These are phyloP conservation scores for Batillaria attramentaria DNA, from an alignment of 1,140 invertebrate genomes.

Conservation along the genomic window DNA sequence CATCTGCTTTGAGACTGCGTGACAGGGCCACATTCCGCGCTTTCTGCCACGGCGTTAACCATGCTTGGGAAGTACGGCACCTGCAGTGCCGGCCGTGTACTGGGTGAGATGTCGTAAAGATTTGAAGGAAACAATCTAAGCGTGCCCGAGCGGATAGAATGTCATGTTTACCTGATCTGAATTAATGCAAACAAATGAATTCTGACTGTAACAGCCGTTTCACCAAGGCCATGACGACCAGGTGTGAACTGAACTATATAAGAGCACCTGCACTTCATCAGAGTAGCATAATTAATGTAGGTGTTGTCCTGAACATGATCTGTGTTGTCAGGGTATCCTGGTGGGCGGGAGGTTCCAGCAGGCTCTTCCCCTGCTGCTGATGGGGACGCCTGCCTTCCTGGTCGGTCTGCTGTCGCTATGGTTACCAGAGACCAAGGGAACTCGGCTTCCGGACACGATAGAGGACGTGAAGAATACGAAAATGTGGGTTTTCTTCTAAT, in stretches of 20 bases:
- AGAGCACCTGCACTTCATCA: too few species aligned
- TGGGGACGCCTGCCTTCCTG: constrained; percentile 74
- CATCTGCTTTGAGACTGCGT: too few species aligned
- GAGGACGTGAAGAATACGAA: constrained; percentile 64
- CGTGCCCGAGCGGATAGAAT: too few species aligned
- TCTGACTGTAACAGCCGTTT: background rate
- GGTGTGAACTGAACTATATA: background rate
- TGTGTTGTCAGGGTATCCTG: constrained; percentile 22
- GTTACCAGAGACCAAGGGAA: constrained; percentile 77
- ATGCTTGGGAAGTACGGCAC: too few species aligned
- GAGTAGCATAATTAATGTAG: too few species aligned
- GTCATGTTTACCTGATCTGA: background rate
- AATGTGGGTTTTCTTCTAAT: too few species aligned
- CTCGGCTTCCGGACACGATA: constrained; percentile 74
- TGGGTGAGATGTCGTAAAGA: too few species aligned
- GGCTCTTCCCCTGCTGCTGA: constrained; percentile 73
- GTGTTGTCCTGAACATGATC: too few species aligned
- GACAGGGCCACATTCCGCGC: too few species aligned
- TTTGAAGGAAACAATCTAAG: too few species aligned
- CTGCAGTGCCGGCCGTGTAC: too few species aligned
- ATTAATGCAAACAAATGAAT: background rate
- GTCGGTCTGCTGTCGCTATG: constrained; percentile 72
- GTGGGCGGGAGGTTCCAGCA: constrained; percentile 7
- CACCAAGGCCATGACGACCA: background rate
- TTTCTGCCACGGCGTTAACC: too few species aligned